Percentiles rank a stretch among this genome's conserved stretches.
Evolutionary conservation across 1,140 invertebrate species (phyloP).

Genomic region (Argopecten irradians): DNA sequence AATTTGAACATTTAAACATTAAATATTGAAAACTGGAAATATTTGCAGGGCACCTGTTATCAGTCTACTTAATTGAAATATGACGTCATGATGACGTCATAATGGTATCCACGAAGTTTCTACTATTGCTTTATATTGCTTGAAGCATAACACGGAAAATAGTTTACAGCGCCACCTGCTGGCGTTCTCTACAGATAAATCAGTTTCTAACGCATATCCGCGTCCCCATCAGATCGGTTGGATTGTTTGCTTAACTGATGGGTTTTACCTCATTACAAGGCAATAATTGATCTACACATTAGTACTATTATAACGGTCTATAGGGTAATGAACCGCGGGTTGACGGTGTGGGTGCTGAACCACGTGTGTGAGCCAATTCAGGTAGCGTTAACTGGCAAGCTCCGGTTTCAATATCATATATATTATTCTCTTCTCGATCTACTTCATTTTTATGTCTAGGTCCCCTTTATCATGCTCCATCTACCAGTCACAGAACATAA

Average conservation of each 20-base stretch:
- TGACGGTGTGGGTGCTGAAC: not conserved
- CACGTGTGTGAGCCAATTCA: conserved; percentile 4
- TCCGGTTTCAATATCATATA: conserved; percentile 18
- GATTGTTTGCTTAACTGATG: not conserved
- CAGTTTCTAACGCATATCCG: not conserved
- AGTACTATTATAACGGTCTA: not conserved
- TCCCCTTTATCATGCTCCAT: not conserved
- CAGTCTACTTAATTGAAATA: not conserved
- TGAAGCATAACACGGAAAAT: not conserved
- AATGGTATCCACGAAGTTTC: not conserved
- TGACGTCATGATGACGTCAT: not conserved
- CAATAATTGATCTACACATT: not conserved
- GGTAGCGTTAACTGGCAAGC: not conserved
- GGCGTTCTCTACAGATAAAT: not conserved
- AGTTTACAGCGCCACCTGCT: not conserved
- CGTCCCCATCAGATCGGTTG: not conserved
- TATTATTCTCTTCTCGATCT: conserved; percentile 7
- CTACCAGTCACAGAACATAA: conserved; percentile 16
- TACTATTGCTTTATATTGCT: not conserved
- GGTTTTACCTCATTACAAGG: not conserved
- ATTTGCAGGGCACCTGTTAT: not conserved
- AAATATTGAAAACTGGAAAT: not conserved
- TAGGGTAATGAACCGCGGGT: not conserved
- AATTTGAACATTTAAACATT: too few species aligned
- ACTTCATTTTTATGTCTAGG: not conserved